Evolutionary conservation across 2,797 vertebrate genomes (phyloP), one percentile per base, ranked within the genome.

Genomic region (Mycteria americana): DNA sequence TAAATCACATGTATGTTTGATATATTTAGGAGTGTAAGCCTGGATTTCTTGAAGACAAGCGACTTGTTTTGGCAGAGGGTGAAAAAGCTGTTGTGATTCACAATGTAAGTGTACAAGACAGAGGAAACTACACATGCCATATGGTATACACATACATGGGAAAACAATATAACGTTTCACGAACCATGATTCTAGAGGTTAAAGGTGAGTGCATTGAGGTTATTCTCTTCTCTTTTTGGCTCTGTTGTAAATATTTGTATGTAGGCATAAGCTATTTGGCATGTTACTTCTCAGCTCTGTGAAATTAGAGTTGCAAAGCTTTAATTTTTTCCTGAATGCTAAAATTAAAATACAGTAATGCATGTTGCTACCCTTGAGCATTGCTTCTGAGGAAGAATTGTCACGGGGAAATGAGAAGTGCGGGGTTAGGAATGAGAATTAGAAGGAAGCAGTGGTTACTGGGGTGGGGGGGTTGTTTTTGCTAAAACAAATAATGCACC

Each of bases 51-150:
- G 94, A 97, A 60, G 93, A 95, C 30, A n/a, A 39, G 9, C 85
- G 92, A 76, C 97, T 98, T 85, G 2, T 16, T 39, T 96, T 96
- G 64, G 24, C 63, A n/a, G 78, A 77, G 9, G 53, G 92, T 39
- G 77, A 89, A 88, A 94, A 76, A 12, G 73, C 72, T 43, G 33
- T 50, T 97, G 98, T 57, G 12, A 76, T 99, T 78, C 62, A 2
- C 18, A 92, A 98, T 0, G 94, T 97, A 46, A 56, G 39, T n/a
- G 18, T 73, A 19, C 88, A 95, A 3, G 98, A 98, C 33, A 75
- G 89, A 64, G 98, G 98, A 56, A 97, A 97, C 63, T 99, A 99
- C 76, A 98, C 97, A 0, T 99, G 98, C 85, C 96, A 3, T 22
- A 74, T 97, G 81, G 91, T 85, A 2, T 98, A 98, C 81, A 89